These are phyloP conservation scores for Tetramorium alpestre DNA, from an alignment of 1,140 invertebrate genomes.

Conservation along the genomic window DNA sequence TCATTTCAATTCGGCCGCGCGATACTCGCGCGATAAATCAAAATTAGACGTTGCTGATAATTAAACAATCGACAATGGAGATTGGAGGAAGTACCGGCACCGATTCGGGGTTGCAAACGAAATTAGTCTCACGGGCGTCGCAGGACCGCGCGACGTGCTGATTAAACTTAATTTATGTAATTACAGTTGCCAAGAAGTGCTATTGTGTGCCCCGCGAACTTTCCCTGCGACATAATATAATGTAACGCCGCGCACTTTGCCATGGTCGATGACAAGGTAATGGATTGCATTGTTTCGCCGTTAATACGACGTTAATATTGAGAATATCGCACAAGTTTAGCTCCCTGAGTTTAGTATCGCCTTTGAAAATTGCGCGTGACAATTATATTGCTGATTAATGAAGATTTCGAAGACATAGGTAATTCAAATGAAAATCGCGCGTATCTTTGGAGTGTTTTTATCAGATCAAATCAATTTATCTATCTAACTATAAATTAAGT, in stretches of 20 bases:
- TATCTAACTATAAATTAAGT: not conserved
- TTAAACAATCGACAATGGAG: conserved; percentile 40
- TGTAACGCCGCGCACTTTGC: conserved; percentile 34
- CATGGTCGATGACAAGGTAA: conserved; percentile 47
- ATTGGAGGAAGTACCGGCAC: not conserved
- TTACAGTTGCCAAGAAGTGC: conserved; percentile 59
- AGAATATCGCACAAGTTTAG: conserved; percentile 24
- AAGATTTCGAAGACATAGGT: not conserved
- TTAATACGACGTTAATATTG: conserved; percentile 41
- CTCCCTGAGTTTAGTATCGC: not conserved
- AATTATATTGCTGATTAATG: conserved; percentile 16
- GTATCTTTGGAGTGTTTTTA: not conserved
- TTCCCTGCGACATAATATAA: conserved; percentile 20
- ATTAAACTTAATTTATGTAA: conserved; percentile 69
- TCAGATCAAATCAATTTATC: not conserved
- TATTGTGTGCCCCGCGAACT: conserved; percentile 30
- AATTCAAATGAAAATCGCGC: not conserved
- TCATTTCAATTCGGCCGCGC: conserved; percentile 17
- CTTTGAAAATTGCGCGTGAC: conserved; percentile 7
- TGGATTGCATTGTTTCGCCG: conserved; percentile 47
- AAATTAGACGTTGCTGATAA: conserved; percentile 37
- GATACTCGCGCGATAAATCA: conserved; percentile 43
- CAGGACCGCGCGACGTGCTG: conserved; percentile 13
- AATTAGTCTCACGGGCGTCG: conserved; percentile 58
- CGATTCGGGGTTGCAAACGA: conserved; percentile 39